A percentile compares a stretch with the other conserved stretches of the same genome.
Conservation (phyloP, 2,888 invertebrate genomes). For the Drosophila koepferae region DNA sequence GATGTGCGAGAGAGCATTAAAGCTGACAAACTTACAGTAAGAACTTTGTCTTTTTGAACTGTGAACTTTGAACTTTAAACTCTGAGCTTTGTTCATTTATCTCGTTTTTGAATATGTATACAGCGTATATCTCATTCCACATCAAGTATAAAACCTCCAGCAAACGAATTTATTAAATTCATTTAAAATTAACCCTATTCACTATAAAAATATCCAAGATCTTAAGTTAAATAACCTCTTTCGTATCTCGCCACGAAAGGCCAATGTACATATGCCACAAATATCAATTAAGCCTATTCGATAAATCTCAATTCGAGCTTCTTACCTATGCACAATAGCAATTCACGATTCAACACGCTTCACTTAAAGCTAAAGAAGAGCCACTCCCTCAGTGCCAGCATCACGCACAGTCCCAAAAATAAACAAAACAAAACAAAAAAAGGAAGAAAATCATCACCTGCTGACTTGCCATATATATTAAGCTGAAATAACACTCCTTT, state of each 20-base stretch:
- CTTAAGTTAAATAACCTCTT: not conserved
- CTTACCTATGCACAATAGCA: conserved; percentile 5
- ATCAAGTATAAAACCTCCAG: too few relatives aligned
- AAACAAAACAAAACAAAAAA: not conserved
- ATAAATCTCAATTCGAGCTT: not conserved
- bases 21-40: not conserved
- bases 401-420: conserved; percentile 17
- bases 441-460: conserved; percentile 62
- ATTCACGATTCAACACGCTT: conserved; percentile 13
- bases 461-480: conserved; percentile 64
- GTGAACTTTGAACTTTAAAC: not conserved
- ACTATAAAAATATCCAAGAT: not conserved
- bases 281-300: conserved; percentile 40
- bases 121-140: too few relatives aligned
- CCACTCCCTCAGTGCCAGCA: not conserved
- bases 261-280: not conserved
- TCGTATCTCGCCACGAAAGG: not conserved
- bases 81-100: not conserved
- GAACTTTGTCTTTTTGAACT: not conserved
- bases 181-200: too few relatives aligned
- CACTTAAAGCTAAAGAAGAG: conserved; percentile 19
- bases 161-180: too few relatives aligned
- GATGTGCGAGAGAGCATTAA: not conserved
- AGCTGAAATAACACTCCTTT: conserved; percentile 49
- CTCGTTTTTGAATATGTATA: not conserved